Conservation (phyloP, 1,140 invertebrate species). For the Parapsyche elsis region DNA sequence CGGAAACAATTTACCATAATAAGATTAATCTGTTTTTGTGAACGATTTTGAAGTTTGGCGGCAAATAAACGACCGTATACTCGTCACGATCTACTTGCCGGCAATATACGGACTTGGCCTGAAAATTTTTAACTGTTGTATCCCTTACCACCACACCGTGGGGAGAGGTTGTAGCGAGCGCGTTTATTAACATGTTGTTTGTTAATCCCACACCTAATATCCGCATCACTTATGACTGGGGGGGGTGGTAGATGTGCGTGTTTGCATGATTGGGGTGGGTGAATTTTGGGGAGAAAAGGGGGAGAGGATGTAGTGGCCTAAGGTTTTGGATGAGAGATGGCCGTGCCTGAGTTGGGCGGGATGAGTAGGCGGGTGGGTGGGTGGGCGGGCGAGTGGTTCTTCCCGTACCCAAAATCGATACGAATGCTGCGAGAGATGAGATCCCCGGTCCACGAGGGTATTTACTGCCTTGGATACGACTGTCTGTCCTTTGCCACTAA, state of each 20-base stretch:
- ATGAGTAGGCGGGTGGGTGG: neutral
- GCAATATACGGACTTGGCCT: too few species aligned
- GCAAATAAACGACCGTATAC: too few species aligned
- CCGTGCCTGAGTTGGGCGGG: neutral
- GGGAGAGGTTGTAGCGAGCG: neutral
- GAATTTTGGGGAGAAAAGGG: too few species aligned
- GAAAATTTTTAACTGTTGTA: too few species aligned
- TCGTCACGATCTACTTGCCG: too few species aligned
- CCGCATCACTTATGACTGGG: conserved; percentile 15
- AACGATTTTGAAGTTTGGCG: too few species aligned
- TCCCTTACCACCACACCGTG: too few species aligned
- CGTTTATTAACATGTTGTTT: conserved; percentile 16
- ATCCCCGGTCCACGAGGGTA: conserved; percentile 17
- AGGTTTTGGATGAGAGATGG: conserved; percentile 8
- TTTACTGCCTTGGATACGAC: conserved; percentile 9
- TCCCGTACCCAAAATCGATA: conserved; percentile 36
- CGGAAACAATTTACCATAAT: too few species aligned
- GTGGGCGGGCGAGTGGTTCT: neutral
- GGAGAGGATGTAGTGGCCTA: neutral
- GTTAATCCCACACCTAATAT: conserved; percentile 12
- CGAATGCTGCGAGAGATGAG: conserved; percentile 30
- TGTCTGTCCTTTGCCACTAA: neutral
- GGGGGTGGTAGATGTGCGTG: neutral
- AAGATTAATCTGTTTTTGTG: too few species aligned
- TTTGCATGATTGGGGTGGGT: neutral